Conservation (phyloP, 2,797 vertebrate genomes). For the Botia kubotai region DNA sequence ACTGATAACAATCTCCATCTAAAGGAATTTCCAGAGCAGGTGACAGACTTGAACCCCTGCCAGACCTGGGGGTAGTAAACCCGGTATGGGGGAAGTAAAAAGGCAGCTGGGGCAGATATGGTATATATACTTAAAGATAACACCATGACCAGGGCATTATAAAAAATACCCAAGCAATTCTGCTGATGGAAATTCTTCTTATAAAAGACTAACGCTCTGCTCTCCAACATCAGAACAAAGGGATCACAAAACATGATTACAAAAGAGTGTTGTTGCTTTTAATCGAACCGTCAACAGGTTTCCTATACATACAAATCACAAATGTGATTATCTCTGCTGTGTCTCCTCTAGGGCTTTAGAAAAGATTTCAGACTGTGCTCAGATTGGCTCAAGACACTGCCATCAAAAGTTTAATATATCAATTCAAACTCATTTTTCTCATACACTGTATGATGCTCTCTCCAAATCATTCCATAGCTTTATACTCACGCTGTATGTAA, state of each 20-base stretch:
- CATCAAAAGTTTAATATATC: too few relatives aligned
- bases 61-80: constrained; percentile 25
- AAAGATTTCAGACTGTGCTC: too few relatives aligned
- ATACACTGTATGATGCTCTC: too few relatives aligned
- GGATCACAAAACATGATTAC: neutral
- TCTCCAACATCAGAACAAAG: neutral
- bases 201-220: constrained; percentile 13
- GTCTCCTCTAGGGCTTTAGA: too few relatives aligned
- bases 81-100: constrained; percentile 25
- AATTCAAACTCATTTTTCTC: too few relatives aligned
- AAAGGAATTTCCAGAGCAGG: constrained; percentile 46
- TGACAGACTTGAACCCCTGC: constrained; percentile 44
- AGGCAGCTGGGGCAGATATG: constrained; percentile 28
- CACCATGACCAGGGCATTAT: constrained; percentile 4
- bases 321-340: neutral
- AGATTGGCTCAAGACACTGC: too few relatives aligned
- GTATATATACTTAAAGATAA: constrained; percentile 37
- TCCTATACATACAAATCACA: neutral
- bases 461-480: too few relatives aligned
- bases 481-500: too few relatives aligned
- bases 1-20: constrained; percentile 44
- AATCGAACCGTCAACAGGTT: too few relatives aligned
- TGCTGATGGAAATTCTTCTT: constrained; percentile 14
- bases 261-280: neutral
- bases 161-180: constrained; percentile 18